Conservation (phyloP, 2,888 invertebrate species). For the Nomada hirtipes region DNA sequence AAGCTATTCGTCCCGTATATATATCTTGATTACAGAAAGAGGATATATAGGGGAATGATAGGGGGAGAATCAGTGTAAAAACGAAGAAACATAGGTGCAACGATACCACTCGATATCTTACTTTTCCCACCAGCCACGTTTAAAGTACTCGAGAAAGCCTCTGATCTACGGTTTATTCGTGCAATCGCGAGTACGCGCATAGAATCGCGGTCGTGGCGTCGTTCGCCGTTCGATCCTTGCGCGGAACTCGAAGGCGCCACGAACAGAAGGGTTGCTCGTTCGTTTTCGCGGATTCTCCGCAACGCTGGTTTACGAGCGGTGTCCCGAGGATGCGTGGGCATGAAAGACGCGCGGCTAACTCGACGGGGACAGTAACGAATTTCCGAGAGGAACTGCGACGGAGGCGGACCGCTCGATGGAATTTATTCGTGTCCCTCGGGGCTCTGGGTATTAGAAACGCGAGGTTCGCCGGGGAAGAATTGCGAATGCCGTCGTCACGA, state of each 20-base stretch:
- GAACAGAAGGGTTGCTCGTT: constrained; percentile 14
- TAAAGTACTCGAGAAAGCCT: background rate
- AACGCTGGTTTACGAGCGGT: constrained; percentile 13
- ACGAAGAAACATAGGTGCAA: constrained; percentile 12
- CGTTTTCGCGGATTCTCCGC: constrained; percentile 36
- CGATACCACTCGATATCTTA: constrained; percentile 52
- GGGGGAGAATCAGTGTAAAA: background rate
- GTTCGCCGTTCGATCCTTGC: too few species aligned
- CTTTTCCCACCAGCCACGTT: background rate
- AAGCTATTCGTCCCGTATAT: constrained; percentile 8
- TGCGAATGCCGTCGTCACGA: too few species aligned
- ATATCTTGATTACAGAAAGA: background rate
- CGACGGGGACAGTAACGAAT: constrained; percentile 36
- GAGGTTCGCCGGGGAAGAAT: too few species aligned
- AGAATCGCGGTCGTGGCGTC: too few species aligned
- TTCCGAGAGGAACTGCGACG: constrained; percentile 19
- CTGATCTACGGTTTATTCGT: constrained; percentile 43
- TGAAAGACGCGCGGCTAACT: constrained; percentile 34
- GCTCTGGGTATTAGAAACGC: constrained; percentile 2
- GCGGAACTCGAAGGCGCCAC: background rate
- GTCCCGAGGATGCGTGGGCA: constrained; percentile 24
- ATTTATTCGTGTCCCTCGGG: constrained; percentile 20
- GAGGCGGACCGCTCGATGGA: background rate
- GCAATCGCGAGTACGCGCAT: constrained; percentile 21
- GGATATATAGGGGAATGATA: background rate